A percentile compares a stretch with the other conserved stretches of the same genome.
These are phyloP conservation scores for Microctenopoma lineatum DNA, from an alignment of 2,797 vertebrate species.

Conservation along the genomic window DNA sequence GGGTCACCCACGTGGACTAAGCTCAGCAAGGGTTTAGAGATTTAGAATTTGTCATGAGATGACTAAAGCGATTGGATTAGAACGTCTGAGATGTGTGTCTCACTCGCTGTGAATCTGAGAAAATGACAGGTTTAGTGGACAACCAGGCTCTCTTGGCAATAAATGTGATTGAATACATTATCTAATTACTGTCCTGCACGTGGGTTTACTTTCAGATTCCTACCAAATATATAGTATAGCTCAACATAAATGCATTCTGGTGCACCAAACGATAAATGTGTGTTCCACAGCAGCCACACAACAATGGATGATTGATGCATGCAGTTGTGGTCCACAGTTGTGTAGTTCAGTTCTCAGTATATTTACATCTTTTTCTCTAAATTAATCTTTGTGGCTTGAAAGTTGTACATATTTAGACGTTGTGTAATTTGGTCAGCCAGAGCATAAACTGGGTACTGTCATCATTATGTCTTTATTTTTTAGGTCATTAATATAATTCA, in stretches of 20 bases:
- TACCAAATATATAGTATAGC: background rate
- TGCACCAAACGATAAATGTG: background rate
- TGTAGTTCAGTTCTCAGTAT: background rate
- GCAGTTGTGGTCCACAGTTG: background rate
- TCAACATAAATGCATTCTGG: background rate
- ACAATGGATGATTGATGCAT: background rate
- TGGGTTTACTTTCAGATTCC: constrained; percentile 37
- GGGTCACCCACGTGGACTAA: constrained; percentile 51
- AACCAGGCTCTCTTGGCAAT: constrained; percentile 58
- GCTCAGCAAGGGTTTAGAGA: constrained; percentile 73
- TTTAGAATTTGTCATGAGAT: constrained; percentile 77
- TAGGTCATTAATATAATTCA: background rate
- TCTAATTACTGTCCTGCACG: constrained; percentile 39
- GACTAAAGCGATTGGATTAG: constrained; percentile 74
- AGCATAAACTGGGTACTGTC: background rate
- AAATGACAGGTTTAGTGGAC: constrained; percentile 68
- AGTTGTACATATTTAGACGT: background rate
- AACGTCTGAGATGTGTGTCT: constrained; percentile 65
- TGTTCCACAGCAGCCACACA: background rate
- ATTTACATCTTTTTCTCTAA: background rate
- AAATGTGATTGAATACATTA: constrained; percentile 53
- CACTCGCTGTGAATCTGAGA: constrained; percentile 63
- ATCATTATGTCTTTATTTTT: constrained; percentile 2
- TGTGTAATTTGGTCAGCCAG: background rate
- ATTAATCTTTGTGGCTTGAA: background rate